These are phyloP conservation scores for Mnemiopsis leidyi DNA, from an alignment of 37 sponge, comb jelly and placozoan genomes.

Conservation along the genomic window DNA sequence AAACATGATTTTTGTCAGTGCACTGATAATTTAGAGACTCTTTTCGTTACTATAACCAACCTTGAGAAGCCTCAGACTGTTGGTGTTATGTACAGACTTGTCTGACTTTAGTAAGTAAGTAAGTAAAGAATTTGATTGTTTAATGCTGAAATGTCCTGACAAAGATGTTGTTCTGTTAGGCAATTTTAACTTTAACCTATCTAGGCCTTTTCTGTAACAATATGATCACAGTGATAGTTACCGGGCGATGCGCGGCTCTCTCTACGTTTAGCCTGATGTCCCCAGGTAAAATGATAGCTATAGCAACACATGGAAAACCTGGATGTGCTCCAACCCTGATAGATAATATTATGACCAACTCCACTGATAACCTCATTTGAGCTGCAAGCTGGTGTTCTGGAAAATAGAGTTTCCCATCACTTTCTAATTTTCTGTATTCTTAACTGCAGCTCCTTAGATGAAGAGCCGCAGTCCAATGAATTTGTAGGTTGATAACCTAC, in stretches of 20 bases:
- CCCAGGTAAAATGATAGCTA: background rate
- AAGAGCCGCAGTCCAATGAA: background rate
- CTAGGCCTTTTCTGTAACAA: background rate
- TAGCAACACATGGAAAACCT: background rate
- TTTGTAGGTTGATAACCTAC: no score
- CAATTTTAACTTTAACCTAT: background rate
- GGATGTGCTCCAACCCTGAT: background rate
- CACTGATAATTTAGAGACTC: background rate
- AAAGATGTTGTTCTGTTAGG: background rate
- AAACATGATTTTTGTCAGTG: background rate
- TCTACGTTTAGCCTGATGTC: no score
- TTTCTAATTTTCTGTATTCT: background rate
- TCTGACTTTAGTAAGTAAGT: background rate
- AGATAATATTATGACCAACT: conserved; percentile 10
- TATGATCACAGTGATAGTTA: no score
- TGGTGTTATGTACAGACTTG: background rate
- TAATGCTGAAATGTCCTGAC: background rate
- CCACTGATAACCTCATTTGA: background rate
- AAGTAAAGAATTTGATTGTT: background rate
- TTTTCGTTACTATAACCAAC: background rate
- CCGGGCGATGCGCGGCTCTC: no score
- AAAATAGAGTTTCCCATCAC: background rate
- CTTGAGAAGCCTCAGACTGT: background rate
- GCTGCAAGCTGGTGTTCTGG: background rate
- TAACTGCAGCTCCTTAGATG: background rate